Base-by-base conservation (phyloP, 2,888 invertebrate species). In the Bibio marci region DNA sequence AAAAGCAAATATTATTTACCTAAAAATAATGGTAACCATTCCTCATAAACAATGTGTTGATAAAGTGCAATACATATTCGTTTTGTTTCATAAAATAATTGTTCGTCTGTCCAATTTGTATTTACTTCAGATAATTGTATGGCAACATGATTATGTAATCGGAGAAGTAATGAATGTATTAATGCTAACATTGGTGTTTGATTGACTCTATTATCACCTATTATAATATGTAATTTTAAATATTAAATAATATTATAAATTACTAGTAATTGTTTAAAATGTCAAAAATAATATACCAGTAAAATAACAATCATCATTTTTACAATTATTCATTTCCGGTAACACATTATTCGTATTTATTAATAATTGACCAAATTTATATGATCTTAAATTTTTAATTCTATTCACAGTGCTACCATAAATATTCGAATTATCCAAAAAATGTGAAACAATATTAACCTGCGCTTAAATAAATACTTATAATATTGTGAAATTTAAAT, bases 41-140 rank as follows among this genome's bases (percentile, higher is more conserved):
- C 70, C 49, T 68, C 65, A 49, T 71, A 73, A 4, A 69, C 66
- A 33, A 73, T 69, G 44, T 73, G 70, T 51, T 73, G 73, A 45
- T 70, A 62, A 48, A 69, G 63, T 1, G 70, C 71, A 22, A 69
- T 59, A 18, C 69, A 63, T 38, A 73, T 65, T 45, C 57, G 59
- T 48, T 71, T 57, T 3, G 69, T 52, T 50, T 71, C 72, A 50
- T 71, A 69, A 52, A 64, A 74, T 27, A 72, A 48, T 38, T 55
- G 59, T 52, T 71, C 71, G 46, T 73, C 73, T 19, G 52, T 54
- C 71, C 72, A 72, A 38, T 65, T 53, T 0, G 68, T 69, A 54
- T 77, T 76, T 10, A 73, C 47, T 1, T 51, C 46, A 3, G 55
- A 50, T 32, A 73, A 51, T n/a, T 59, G 61, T 19, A 59, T 58